These are phyloP conservation scores for Zosterops borbonicus DNA, from an alignment of 2,113 vertebrate genomes.

Conservation along the genomic window DNA sequence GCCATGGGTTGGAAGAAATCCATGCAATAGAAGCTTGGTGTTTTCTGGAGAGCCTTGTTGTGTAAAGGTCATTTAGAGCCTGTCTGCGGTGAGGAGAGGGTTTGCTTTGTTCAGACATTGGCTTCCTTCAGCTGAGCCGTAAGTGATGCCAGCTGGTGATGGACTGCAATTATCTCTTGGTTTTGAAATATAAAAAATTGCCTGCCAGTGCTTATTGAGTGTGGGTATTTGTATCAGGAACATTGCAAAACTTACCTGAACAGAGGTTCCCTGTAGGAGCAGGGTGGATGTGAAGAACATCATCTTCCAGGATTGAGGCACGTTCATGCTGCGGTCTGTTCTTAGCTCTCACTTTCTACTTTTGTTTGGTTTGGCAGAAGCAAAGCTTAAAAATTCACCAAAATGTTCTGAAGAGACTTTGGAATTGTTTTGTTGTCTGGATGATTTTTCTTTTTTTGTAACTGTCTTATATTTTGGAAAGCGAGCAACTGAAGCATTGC, in stretches of 20 bases:
- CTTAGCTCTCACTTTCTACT: background rate
- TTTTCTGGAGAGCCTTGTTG: background rate
- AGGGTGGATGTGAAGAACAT: background rate
- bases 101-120: background rate
- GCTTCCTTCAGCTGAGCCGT: background rate
- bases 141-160: background rate
- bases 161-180: background rate
- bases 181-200: background rate
- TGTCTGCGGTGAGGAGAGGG: background rate
- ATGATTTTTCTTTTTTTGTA: background rate
- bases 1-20: background rate
- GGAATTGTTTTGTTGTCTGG: background rate
- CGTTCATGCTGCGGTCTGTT: rapidly evolving
- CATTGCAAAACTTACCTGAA: background rate
- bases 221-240: background rate
- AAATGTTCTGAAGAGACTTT: background rate
- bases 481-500: background rate
- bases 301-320: background rate
- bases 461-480: background rate
- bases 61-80: background rate
- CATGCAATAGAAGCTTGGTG: background rate
- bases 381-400: background rate
- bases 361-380: background rate
- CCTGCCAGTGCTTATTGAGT: background rate
- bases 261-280: rapidly evolving